phyloP scores from a whole-genome alignment of 2,888 invertebrate genomes.

The Horisme vitalbata region DNA sequence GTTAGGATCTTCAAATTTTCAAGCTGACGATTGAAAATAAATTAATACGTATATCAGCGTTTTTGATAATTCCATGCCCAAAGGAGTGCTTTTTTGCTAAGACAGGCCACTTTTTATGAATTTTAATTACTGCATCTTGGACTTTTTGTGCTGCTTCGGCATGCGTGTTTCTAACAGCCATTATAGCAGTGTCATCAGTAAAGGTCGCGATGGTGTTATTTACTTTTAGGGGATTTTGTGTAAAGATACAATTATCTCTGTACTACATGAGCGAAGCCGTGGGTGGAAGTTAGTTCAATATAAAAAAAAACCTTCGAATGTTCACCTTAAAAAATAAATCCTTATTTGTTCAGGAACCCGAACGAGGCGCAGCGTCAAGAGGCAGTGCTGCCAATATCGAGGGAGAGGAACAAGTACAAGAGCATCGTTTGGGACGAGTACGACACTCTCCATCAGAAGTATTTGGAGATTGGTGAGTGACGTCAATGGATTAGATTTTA shows the following conservation, averaged over 20 bases:
- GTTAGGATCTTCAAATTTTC: too few species aligned
- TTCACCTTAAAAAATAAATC: constrained; percentile 25
- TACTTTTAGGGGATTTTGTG: too few species aligned
- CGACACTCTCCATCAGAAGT: constrained; percentile 95
- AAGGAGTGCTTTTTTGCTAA: too few species aligned
- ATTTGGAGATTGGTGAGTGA: constrained; percentile 93
- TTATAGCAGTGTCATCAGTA: too few species aligned
- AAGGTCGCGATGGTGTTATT: too few species aligned
- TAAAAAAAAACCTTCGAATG: constrained; percentile 2
- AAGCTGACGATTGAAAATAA: too few species aligned
- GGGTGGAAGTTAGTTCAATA: neutral
- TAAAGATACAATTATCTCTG: constrained; percentile 3
- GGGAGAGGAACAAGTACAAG: constrained; percentile 92
- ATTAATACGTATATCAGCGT: too few species aligned
- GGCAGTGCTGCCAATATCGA: constrained; percentile 89
- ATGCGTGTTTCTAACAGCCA: too few species aligned
- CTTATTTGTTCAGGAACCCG: constrained; percentile 85
- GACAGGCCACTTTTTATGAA: too few species aligned
- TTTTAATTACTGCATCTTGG: too few species aligned
- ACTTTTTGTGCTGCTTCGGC: too few species aligned
- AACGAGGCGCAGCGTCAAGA: constrained; percentile 93
- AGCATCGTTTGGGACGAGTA: constrained; percentile 96
- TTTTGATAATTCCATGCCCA: too few species aligned
- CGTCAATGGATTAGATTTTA: neutral
- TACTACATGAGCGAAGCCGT: constrained; percentile 3